Evolutionary conservation across 2,113 vertebrate genomes (phyloP).

Genomic region (Pionites leucogaster): DNA sequence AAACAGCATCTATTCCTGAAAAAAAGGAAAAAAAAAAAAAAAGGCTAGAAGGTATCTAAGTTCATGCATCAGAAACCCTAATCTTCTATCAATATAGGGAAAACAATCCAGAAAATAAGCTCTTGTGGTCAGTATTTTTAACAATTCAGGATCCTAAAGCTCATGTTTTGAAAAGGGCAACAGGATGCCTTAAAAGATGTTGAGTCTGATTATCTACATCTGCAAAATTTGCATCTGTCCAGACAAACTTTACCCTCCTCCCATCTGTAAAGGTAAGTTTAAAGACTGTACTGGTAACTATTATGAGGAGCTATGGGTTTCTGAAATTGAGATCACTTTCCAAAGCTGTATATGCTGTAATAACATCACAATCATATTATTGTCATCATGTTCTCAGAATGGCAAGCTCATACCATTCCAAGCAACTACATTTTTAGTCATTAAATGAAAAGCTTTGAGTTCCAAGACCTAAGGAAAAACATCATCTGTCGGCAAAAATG

Average conservation of each 20-base stretch:
- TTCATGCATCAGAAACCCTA: background rate
- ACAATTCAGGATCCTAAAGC: background rate
- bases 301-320: background rate
- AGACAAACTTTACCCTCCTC: background rate
- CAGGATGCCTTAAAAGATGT: background rate
- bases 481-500: background rate
- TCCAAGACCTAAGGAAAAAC: background rate
- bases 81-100: background rate
- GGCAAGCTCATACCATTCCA: background rate
- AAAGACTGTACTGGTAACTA: background rate
- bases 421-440: constrained; percentile 10
- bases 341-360: background rate
- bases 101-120: background rate
- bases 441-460: constrained; percentile 18
- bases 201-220: background rate
- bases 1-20: background rate
- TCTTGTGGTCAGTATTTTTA: background rate
- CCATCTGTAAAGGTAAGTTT: background rate
- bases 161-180: background rate
- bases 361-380: background rate
- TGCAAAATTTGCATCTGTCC: background rate
- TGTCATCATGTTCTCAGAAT: constrained; percentile 17
- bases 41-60: background rate
- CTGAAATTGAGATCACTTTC: constrained; percentile 43
- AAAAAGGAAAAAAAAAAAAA: too few species aligned